A percentile compares a stretch with the other conserved stretches of the same genome.
phyloP scores from a whole-genome alignment of 2,113 vertebrate genomes.

The Lophura nycthemera region DNA sequence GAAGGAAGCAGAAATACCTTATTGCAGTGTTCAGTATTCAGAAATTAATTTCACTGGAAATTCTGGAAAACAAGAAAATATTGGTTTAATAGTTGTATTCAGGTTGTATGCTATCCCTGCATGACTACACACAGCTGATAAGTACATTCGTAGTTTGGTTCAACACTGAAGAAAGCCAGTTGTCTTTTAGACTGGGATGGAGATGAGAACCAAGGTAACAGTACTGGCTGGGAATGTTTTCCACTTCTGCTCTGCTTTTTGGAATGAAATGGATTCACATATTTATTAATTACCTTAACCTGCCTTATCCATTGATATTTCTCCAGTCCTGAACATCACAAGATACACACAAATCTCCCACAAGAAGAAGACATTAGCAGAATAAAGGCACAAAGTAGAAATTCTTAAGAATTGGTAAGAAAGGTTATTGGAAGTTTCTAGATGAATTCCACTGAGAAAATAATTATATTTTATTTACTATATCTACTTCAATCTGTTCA shows the following conservation, averaged over 20 bases:
- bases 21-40: rapidly evolving
- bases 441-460: not conserved
- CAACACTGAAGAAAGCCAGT: not conserved
- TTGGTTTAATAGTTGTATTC: not conserved
- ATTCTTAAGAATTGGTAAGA: not conserved
- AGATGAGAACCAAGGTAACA: not conserved
- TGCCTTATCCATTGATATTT: not conserved
- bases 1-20: not conserved
- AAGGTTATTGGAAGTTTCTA: not conserved
- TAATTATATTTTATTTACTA: not conserved
- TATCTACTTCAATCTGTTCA: not conserved
- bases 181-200: not conserved
- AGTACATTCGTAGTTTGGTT: not conserved
- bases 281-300: not conserved
- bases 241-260: not conserved
- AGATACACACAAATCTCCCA: not conserved
- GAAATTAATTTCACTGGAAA: not conserved
- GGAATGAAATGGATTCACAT: not conserved
- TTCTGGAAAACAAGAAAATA: not conserved
- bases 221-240: not conserved
- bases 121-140: not conserved
- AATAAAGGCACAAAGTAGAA: not conserved
- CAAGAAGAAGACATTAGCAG: not conserved
- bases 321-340: not conserved
- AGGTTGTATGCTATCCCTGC: not conserved